Percentiles rank a stretch among this genome's conserved stretches.
Evolutionary conservation across 2,797 vertebrate genomes (phyloP).

Genomic region (Arctocebus calabarensis): DNA sequence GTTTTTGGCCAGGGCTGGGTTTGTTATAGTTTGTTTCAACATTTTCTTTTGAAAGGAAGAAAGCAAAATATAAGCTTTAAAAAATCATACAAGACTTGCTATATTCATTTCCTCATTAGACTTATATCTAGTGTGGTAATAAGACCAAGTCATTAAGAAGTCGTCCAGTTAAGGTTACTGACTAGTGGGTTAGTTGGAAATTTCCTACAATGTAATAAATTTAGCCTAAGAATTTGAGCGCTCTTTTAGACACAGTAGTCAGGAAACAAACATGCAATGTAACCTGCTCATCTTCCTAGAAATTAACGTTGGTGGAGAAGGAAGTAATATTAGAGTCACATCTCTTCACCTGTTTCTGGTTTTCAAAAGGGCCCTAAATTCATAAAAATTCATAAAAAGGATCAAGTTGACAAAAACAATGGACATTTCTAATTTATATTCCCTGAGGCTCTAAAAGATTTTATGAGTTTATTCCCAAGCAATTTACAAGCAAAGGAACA

Average conservation of each 20-base stretch:
- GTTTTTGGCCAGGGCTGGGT: too few species aligned
- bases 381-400: not conserved
- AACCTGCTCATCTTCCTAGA: not conserved
- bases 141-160: conserved; percentile 10
- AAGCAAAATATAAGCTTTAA: conserved; percentile 31
- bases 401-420: not conserved
- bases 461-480: not conserved
- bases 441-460: not conserved
- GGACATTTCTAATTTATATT: not conserved
- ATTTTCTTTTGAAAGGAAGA: conserved; percentile 8
- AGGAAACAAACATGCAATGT: not conserved
- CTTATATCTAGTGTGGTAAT: not conserved
- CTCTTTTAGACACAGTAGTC: not conserved
- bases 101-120: conserved; percentile 19
- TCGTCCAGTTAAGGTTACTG: not conserved
- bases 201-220: not conserved
- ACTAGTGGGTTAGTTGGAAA: not conserved
- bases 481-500: not conserved
- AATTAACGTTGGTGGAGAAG: not conserved
- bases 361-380: not conserved
- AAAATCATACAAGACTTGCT: conserved; percentile 6
- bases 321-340: not conserved
- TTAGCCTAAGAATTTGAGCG: conserved; percentile 11
- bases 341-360: not conserved
- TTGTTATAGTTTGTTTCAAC: not conserved